These are phyloP conservation scores for Penaeus japonicus DNA, from an alignment of 1,140 invertebrate species.

Conservation along the genomic window DNA sequence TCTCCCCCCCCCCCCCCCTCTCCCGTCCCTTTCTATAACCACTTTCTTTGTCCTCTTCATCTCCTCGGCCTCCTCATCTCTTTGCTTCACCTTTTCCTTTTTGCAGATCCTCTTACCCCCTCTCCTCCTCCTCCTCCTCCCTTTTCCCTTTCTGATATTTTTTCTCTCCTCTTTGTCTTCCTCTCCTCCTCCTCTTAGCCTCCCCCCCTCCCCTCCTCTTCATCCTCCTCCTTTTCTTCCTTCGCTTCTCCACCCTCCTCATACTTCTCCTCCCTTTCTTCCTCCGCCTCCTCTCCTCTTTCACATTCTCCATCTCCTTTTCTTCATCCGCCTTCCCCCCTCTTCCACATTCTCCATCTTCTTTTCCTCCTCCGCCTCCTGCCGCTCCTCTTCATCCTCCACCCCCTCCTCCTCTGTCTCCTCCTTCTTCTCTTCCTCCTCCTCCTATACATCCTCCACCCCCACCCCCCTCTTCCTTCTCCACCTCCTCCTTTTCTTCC, in stretches of 20 bases:
- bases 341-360: not conserved
- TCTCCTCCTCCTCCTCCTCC: not conserved
- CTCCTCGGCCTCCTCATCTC: not conserved
- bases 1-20: not conserved
- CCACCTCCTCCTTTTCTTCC: not conserved
- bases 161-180: not conserved
- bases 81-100: too few species aligned
- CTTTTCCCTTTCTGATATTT: not conserved
- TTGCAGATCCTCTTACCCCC: too few species aligned
- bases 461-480: not conserved
- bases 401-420: not conserved
- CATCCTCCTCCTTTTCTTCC: not conserved
- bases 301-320: not conserved
- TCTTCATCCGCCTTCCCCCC: too few species aligned
- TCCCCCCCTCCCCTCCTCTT: constrained; percentile 1
- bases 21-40: too few species aligned
- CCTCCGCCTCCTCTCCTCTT: too few species aligned
- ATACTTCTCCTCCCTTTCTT: not conserved
- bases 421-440: not conserved
- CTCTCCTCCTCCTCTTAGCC: not conserved
- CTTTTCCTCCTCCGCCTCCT: not conserved
- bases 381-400: too few species aligned
- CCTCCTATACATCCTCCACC: not conserved
- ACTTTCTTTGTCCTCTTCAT: too few species aligned
- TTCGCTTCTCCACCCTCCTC: not conserved